These are phyloP conservation scores for Perccottus glenii DNA, from an alignment of 2,113 vertebrate genomes.

Conservation along the genomic window DNA sequence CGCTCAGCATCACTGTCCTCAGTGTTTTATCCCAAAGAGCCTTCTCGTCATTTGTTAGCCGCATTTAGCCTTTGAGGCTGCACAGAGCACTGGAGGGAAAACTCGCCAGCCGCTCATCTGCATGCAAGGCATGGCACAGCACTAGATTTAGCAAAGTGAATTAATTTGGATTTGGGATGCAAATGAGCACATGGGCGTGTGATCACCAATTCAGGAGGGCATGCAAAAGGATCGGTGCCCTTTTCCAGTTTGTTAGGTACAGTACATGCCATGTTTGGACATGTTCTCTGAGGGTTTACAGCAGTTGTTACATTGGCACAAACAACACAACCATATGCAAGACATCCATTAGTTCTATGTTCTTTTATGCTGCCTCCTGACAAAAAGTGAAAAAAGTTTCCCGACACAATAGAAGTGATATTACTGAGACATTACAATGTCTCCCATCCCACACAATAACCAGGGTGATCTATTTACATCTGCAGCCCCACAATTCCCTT, in stretches of 20 bases:
- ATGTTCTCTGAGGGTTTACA: conserved; percentile 15
- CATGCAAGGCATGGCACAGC: conserved; percentile 91
- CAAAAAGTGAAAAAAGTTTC: conserved; percentile 22
- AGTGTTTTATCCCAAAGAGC: conserved; percentile 42
- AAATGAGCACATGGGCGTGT: conserved; percentile 91
- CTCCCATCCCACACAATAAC: conserved; percentile 53
- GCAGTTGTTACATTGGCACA: conserved; percentile 13
- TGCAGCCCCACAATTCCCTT: conserved; percentile 85
- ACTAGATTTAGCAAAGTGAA: conserved; percentile 99
- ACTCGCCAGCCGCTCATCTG: conserved; percentile 85
- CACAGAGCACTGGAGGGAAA: conserved; percentile 79
- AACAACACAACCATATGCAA: conserved; percentile 9
- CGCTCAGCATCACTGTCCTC: conserved; percentile 17
- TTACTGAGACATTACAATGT: conserved; percentile 37
- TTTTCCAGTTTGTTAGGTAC: conserved; percentile 59
- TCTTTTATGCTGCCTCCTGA: conserved; percentile 43
- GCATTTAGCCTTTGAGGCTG: conserved; percentile 64
- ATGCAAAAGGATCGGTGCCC: conserved; percentile 68
- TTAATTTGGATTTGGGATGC: conserved; percentile 99
- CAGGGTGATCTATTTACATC: conserved; percentile 85
- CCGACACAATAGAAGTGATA: conserved; percentile 26
- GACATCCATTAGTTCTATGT: neutral
- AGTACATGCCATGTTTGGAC: conserved; percentile 24
- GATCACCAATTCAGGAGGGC: conserved; percentile 92
- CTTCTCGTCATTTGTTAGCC: conserved; percentile 42